Percentiles rank a stretch among this genome's conserved stretches.
phyloP scores from a whole-genome alignment of 2,888 invertebrate genomes.

The Chalcosyrphus nemorum region DNA sequence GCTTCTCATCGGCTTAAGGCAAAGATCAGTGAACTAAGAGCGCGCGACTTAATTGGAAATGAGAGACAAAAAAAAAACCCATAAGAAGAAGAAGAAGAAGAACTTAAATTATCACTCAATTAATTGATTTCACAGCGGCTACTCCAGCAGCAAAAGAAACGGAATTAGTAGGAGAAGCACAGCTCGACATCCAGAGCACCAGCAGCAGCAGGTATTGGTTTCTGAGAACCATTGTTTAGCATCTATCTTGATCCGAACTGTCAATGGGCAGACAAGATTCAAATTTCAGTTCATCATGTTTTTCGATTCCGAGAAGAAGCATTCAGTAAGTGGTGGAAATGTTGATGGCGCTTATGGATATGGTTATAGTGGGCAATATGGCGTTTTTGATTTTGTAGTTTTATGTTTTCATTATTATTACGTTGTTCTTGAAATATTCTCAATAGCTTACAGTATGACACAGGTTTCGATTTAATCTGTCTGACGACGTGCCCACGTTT shows the following conservation, averaged over 20 bases:
- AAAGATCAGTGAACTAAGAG: conserved; percentile 72
- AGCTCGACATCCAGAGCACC: neutral
- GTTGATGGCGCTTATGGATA: conserved; percentile 22
- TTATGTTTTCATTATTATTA: conserved; percentile 8
- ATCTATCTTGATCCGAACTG: conserved; percentile 46
- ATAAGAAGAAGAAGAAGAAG: no score
- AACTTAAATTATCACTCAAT: conserved; percentile 67
- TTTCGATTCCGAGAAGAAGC: conserved; percentile 32
- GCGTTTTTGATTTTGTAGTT: neutral
- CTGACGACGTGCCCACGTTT: neutral
- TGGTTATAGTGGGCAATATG: conserved; percentile 15
- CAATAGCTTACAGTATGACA: neutral
- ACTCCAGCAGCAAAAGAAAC: conserved; percentile 6
- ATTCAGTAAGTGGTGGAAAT: conserved; percentile 4
- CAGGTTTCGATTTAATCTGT: neutral
- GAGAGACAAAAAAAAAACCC: conserved; percentile 37
- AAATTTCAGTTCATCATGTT: conserved; percentile 26
- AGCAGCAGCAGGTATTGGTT: conserved; percentile 50
- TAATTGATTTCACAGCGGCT: conserved; percentile 61
- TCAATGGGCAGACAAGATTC: conserved; percentile 47
- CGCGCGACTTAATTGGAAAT: conserved; percentile 71
- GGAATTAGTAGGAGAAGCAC: conserved; percentile 6
- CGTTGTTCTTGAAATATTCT: neutral
- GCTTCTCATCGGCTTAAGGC: conserved; percentile 69
- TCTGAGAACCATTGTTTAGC: conserved; percentile 45